Evolutionary conservation across 2,888 invertebrate genomes (phyloP), one percentile per base, ranked within the genome.

Genomic region (Steinernema scapterisci): DNA sequence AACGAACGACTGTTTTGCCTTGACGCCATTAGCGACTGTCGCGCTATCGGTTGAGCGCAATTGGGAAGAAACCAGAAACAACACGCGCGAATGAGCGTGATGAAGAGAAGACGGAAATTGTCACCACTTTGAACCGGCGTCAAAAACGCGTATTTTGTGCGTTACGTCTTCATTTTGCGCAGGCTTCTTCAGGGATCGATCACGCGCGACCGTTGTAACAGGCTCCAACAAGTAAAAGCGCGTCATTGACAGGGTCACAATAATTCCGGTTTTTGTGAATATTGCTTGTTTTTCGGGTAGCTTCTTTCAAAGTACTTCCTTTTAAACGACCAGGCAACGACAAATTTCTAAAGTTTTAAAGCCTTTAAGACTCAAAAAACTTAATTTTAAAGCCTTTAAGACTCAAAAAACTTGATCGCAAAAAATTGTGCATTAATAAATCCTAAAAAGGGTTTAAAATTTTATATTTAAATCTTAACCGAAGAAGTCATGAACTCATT

Each of bases 11-110:
- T 54, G 54, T 54, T 54, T 54, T 54, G 54, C 54, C 54, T 54
- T 54, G 54, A 54, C 54, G 54, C 21, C 54, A 54, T 54, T 23
- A 54, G 54, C 54, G 54, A 54, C 54, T 54, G 54, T 54, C 54
- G 54, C 54, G 19, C 54, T 25, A 54, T 51, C 19, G 13, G 23
- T 13, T 44, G 54, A 21, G 54, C 54, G 54, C 25, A 25, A 54
- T 3, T 25, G 54, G 16, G 21, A n/a, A 21, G 54, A 54, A 54
- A 54, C 54, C 54, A 54, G 54, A 54, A 54, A 25, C 54, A 54
- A 54, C 54, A 54, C 54, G 21, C 7, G 54, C 23, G 16, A 25
- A 16, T 16, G 45, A 44, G 7, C 9, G 45, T 44, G 45, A 44
- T 44, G 9, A 16, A 44, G 9, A 16, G 45, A 44, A 54, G 23